Evolutionary conservation across 2,113 vertebrate species (phyloP), one percentile per base, ranked within the genome.

Genomic region (Sceloporus tristichus): DNA sequence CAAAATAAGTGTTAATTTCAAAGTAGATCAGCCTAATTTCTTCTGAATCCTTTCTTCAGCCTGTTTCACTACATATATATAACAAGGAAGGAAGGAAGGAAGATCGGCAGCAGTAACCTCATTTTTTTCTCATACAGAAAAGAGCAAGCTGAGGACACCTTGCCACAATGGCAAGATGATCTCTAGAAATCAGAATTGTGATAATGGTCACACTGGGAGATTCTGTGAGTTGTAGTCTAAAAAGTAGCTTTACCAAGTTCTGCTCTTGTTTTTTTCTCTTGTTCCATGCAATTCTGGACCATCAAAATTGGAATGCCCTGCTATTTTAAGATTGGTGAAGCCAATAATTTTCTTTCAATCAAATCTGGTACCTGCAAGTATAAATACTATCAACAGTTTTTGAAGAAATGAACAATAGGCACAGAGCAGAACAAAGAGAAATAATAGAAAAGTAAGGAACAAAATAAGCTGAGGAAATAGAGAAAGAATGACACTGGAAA

Each of bases 401-500:
- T 13, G 7, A 71, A 81, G 13, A 13, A 88, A 9, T 6, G 65
- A 27, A 38, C 89, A 18, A 85, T 80, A 53, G 11, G 53, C 40
- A 1, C 19, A 79, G 0, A 16, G 76, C 2, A 73, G 10, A 81
- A 86, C 75, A 6, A n/a, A 42, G 3, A 81, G 0, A 79, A 21
- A 74, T 48, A 59, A 1, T 11, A 0, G 76, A 2, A 11, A 16
- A 68, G 1, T 87, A 25, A 0, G 0, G n/a, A 66, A 23, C 14
- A 66, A 4, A 10, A n/a, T 0, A 2, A 1, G 10, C 2, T 42
- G 76, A 88, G 85, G 68, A 0, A 29, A 0, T 3, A 68, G 27
- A 75, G 4, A 59, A 74, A 34, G 42, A 1, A 0, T 1, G 59
- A 2, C 0, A 16, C 62, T 62, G 90, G 71, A 14, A 13, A 4